Base-by-base conservation (phyloP, 1,140 invertebrate species). In the Tribolium madens region DNA sequence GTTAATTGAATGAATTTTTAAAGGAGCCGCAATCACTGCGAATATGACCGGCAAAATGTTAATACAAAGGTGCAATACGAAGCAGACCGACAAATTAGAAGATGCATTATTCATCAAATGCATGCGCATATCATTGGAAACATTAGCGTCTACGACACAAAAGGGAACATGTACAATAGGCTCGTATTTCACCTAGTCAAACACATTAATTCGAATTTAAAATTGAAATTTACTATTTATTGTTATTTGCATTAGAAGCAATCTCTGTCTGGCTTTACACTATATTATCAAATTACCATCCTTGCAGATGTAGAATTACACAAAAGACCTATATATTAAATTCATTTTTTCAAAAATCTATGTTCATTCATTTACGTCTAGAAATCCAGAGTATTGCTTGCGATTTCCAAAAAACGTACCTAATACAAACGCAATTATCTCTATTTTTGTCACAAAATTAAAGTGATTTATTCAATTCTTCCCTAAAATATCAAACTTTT, bases 1-100 rank as follows among this genome's bases (percentile, higher is more conserved):
- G 21, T 73, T 64, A 73, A 77, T 77, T 73, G 33, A 77, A 77
- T 77, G 69, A 36, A 77, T 77, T 77, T 77, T 77, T 77, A 77
- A 77, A 77, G 76, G 42, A 7, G 15, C 69, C 76, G 76, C 31
- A 72, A 77, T 77, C 69, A 77, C 57, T 64, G n/a, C n/a, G 12
- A 26, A 26, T 64, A 33, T 33, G 26, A 64, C 57, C 57, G 14
- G 21, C 12, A 3, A n/a, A 14, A 2, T 33, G 57, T 13, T 64
- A 64, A 64, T 64, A 64, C 57, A 33, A 64, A 64, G 21, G 57
- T 64, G 57, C 57, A 64, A 21, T 64, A 12, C 26, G 57, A 64
- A 10, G 21, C 14, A 33, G n/a, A 12, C 57, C n/a, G 21, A 13
- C 57, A 64, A 64, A 64, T 64, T 64, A 64, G 26, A 33, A 13